Evolutionary conservation across 1,140 invertebrate species (phyloP).

Genomic region (Oscheius sp.): DNA sequence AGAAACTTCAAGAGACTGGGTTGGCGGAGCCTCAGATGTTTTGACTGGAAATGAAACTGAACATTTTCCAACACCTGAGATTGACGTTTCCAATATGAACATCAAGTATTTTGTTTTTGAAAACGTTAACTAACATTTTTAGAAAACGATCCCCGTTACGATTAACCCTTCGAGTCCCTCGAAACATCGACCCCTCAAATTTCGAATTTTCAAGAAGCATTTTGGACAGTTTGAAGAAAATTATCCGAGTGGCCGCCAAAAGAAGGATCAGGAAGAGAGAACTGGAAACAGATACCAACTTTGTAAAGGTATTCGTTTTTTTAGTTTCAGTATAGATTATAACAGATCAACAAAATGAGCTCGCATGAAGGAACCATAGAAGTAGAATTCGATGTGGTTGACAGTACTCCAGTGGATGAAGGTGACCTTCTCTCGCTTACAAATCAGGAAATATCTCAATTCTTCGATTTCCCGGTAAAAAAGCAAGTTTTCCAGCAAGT

Average conservation of each 20-base stretch:
- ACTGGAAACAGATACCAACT: background rate
- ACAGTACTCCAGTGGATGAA: background rate
- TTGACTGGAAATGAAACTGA: no score
- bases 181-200: background rate
- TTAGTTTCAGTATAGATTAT: background rate
- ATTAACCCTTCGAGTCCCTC: background rate
- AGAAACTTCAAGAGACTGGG: no score
- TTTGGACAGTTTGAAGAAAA: background rate
- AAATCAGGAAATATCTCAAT: constrained; percentile 1
- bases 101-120: no score
- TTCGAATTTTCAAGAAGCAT: background rate
- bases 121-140: background rate
- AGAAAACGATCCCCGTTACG: background rate
- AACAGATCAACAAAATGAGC: background rate
- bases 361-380: background rate
- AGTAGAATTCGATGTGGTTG: background rate
- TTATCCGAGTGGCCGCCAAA: no score
- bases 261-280: background rate
- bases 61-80: no score
- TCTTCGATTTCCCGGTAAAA: background rate
- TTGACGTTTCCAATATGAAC: no score
- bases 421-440: background rate
- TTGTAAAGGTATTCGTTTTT: background rate
- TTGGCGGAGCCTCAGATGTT: no score
- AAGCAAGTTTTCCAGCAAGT: background rate